Evolutionary conservation across 2,888 invertebrate genomes (phyloP).

Genomic region (Himalopsyche tibetana): DNA sequence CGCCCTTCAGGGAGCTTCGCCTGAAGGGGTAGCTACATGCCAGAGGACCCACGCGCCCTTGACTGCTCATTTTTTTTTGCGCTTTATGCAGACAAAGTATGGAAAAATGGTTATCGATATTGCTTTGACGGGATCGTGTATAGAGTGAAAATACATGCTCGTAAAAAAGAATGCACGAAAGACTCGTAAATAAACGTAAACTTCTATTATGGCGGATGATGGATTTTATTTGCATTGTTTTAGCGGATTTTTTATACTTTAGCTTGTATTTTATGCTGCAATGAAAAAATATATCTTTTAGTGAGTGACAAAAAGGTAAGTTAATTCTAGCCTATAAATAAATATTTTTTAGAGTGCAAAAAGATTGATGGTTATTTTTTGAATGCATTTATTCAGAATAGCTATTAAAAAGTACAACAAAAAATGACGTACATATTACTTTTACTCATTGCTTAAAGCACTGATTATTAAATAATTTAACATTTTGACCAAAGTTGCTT

Average conservation of each 20-base stretch:
- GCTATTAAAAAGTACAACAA: too few species aligned
- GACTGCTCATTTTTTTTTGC: conserved; percentile 61
- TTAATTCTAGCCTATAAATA: too few species aligned
- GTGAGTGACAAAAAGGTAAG: neutral
- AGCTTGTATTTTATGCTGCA: neutral
- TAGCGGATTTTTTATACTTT: neutral
- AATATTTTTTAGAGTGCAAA: too few species aligned
- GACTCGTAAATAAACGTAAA: conserved; percentile 26
- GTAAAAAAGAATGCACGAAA: conserved; percentile 34
- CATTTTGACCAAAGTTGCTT: too few species aligned
- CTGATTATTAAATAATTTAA: too few species aligned
- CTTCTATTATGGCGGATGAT: conserved; percentile 12
- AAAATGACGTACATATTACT: too few species aligned
- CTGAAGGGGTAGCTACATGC: conserved; percentile 52
- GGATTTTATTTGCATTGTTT: conserved; percentile 31
- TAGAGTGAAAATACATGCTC: conserved; percentile 31
- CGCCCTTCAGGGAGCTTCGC: conserved; percentile 58
- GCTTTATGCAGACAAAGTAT: conserved; percentile 43
- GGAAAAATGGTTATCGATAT: conserved; percentile 56
- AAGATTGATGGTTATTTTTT: too few species aligned
- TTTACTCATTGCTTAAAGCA: too few species aligned
- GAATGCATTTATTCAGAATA: too few species aligned
- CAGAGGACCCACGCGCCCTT: conserved; percentile 61
- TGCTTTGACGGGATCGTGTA: conserved; percentile 33
- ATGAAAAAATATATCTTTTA: neutral